phyloP scores from a whole-genome alignment of 92 coral and sea anemone genomes.

The Phenganax marumi region DNA sequence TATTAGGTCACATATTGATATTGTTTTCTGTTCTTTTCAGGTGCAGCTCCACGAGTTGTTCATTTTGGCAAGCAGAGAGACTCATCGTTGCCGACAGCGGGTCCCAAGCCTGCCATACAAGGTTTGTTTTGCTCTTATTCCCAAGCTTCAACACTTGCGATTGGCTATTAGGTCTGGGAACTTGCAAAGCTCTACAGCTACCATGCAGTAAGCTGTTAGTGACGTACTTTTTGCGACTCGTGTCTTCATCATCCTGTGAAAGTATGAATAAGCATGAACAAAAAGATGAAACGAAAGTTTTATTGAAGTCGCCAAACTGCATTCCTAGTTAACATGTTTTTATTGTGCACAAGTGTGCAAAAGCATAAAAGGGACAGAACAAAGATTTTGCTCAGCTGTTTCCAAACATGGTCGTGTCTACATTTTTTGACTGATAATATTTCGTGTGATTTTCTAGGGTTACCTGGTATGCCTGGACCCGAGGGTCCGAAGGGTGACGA shows the following conservation, averaged over 20 bases:
- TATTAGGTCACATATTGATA: neutral
- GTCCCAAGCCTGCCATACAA: conserved; percentile 21
- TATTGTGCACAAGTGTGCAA: too few relatives aligned
- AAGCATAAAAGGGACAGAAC: too few relatives aligned
- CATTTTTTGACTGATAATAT: too few relatives aligned
- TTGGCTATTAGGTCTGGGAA: too few relatives aligned
- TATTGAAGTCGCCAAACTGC: too few relatives aligned
- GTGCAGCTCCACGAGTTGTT: conserved; percentile 16
- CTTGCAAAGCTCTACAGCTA: too few relatives aligned
- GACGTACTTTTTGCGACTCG: neutral
- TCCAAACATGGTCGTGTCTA: too few relatives aligned
- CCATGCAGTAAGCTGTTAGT: too few relatives aligned
- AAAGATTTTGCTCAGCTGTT: too few relatives aligned
- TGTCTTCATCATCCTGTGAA: neutral
- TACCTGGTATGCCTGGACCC: conserved; percentile 9
- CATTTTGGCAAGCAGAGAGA: conserved; percentile 9
- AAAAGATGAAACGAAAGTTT: too few relatives aligned
- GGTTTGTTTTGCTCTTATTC: neutral
- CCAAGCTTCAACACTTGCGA: neutral
- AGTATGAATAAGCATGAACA: neutral
- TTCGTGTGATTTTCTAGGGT: neutral
- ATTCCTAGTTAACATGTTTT: too few relatives aligned
- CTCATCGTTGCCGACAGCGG: conserved; percentile 20
- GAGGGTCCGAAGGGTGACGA: conserved; percentile 22
- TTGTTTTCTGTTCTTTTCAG: neutral